Evolutionary conservation across 2,113 vertebrate species (phyloP), one percentile per base, ranked within the genome.

Genomic region (Elgaria multicarinata): DNA sequence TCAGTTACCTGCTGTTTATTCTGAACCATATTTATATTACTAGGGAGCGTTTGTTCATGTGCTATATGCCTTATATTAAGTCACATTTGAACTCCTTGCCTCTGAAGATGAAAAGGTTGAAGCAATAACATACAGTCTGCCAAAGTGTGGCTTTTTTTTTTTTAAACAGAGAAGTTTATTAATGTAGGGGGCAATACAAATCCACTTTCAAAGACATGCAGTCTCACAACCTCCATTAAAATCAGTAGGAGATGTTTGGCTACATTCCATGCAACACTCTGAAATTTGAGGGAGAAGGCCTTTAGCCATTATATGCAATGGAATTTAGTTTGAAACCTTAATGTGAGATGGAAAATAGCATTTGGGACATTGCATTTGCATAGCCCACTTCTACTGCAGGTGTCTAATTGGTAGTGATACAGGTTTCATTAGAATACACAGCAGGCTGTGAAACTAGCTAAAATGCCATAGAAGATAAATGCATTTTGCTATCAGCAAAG

Each of bases 371-470:
- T 75, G 83, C 24, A 95, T 93, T 94, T 95, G 85, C 94, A 95
- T 86, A 95, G 90, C 87, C 87, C 9, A n/a, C 80, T 93, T 96
- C 67, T 91, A 93, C 86, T 93, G 87, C 91, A 94, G 94, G 89
- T 97, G 86, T 93, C 88, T 95, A 96, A 95, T 90, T 94, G 93
- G 89, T 89, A 92, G 90, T n/a, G 91, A 86, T 93, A 87, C 62
- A 78, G 74, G 92, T 92, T 94, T 96, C 93, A 96, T 96, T 96
- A 94, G 89, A 91, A 92, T 90, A 94, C 78, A 0, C 86, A 93
- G 91, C 88, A 95, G 90, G 91, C 87, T 93, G 87, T 94, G 88
- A 84, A 93, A 87, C 85, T 90, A 93, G 83, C 85, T 91, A 79
- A 91, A 92, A 92, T 90, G 91, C 79, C 92, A 85, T 83, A 79